These are phyloP conservation scores for Brenthis ino DNA, from an alignment of 2,888 invertebrate genomes.

Conservation along the genomic window DNA sequence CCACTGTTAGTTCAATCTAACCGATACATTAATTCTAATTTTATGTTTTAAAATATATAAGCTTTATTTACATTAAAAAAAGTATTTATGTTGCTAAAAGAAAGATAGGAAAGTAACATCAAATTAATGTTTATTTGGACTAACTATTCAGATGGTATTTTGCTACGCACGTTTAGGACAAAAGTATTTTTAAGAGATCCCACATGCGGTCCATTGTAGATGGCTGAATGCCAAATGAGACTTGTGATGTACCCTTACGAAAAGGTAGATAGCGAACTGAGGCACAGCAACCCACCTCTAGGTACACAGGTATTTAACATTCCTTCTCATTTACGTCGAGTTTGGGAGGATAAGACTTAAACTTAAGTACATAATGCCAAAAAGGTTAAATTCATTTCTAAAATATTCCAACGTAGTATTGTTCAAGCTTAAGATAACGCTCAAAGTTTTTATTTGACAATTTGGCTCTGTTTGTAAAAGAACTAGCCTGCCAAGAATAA, in stretches of 20 bases:
- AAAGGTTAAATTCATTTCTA: slow-evolving; percentile 37
- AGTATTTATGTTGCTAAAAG: background rate
- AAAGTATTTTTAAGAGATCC: slow-evolving; percentile 72
- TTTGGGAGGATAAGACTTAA: slow-evolving; percentile 33
- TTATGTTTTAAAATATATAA: slow-evolving; percentile 48
- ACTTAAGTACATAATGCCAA: slow-evolving; percentile 38
- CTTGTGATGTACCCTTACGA: slow-evolving; percentile 64
- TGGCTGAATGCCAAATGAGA: slow-evolving; percentile 82
- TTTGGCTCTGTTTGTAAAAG: slow-evolving; percentile 39
- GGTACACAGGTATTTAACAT: slow-evolving; percentile 48
- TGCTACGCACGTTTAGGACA: slow-evolving; percentile 49
- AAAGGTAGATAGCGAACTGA: slow-evolving; percentile 67
- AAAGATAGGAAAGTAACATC: background rate
- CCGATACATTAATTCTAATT: slow-evolving; percentile 66
- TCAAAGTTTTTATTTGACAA: slow-evolving; percentile 40
- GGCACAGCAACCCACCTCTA: slow-evolving; percentile 57
- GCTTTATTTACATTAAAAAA: background rate
- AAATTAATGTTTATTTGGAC: background rate
- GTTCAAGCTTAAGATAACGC: slow-evolving; percentile 40
- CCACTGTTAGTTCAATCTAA: slow-evolving; percentile 57
- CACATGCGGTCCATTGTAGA: slow-evolving; percentile 70
- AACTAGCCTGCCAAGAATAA: slow-evolving; percentile 36
- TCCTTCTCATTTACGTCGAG: slow-evolving; percentile 41
- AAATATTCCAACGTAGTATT: slow-evolving; percentile 39
- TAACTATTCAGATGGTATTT: slow-evolving; percentile 57